phyloP scores from a whole-genome alignment of 2,113 vertebrate species.

The Craseonycteris thonglongyai region DNA sequence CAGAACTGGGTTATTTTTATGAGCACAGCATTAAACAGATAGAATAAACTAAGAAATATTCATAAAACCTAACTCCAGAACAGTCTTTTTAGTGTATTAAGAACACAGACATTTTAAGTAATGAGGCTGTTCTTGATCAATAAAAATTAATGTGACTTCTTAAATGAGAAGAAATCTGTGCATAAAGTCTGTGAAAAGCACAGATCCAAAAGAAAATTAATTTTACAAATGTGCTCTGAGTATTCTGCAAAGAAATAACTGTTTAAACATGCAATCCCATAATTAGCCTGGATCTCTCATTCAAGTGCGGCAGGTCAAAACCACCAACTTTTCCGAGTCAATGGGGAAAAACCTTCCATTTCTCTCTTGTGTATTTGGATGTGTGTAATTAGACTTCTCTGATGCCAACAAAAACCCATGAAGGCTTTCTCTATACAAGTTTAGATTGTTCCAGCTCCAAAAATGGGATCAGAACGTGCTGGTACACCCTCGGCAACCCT shows the following conservation, averaged over 20 bases:
- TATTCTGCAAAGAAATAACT: constrained; percentile 55
- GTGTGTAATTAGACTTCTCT: constrained; percentile 68
- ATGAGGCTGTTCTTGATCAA: neutral
- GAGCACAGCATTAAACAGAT: neutral
- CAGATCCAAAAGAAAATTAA: constrained; percentile 21
- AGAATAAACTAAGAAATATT: neutral
- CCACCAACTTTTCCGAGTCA: constrained; percentile 71
- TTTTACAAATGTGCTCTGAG: constrained; percentile 24
- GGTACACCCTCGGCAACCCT: constrained; percentile 38
- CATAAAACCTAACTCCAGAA: neutral
- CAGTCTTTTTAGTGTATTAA: neutral
- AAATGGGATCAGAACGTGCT: constrained; percentile 61
- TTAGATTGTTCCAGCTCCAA: constrained; percentile 69
- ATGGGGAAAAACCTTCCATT: constrained; percentile 70
- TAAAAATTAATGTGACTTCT: neutral
- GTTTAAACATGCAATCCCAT: constrained; percentile 64
- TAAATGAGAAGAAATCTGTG: neutral
- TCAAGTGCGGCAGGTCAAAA: constrained; percentile 67
- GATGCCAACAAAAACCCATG: constrained; percentile 71
- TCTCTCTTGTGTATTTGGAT: constrained; percentile 70
- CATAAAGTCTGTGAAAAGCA: neutral
- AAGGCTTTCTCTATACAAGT: constrained; percentile 70
- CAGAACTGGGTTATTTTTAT: neutral
- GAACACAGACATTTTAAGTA: neutral
- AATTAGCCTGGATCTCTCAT: constrained; percentile 67